phyloP scores from a whole-genome alignment of 2,113 vertebrate genomes.

The Pseudopodoces humilis region DNA sequence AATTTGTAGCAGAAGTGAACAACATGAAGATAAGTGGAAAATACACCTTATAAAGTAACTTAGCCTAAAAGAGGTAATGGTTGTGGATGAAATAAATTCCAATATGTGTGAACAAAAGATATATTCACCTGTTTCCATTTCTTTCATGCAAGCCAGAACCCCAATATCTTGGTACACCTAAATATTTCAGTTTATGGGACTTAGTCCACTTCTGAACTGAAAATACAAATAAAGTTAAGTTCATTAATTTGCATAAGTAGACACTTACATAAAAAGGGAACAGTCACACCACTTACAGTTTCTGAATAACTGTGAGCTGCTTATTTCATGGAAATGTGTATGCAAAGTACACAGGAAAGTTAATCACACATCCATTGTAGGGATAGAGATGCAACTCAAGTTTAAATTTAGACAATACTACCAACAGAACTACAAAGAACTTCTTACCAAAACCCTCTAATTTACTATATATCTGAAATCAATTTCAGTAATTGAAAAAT shows the following conservation, averaged over 20 bases:
- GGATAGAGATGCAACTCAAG: neutral
- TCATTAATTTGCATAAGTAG: neutral
- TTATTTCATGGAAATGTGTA: neutral
- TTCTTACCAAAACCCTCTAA: neutral
- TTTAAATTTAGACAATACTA: neutral
- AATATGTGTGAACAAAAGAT: neutral
- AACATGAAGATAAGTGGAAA: neutral
- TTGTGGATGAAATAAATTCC: neutral
- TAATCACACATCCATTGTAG: neutral
- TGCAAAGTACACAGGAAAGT: neutral
- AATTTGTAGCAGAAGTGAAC: neutral
- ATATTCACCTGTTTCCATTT: conserved; percentile 85
- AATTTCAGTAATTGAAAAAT: neutral
- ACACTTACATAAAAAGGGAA: neutral
- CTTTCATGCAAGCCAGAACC: conserved; percentile 91
- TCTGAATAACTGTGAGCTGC: neutral
- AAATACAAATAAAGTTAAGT: conserved; percentile 67
- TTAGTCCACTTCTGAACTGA: conserved; percentile 90
- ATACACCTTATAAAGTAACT: neutral
- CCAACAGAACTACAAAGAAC: neutral
- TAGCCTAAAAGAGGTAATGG: neutral
- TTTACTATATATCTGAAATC: neutral
- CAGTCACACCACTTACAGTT: neutral
- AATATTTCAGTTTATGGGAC: conserved; percentile 83
- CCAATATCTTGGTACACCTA: conserved; percentile 94